These are phyloP conservation scores for Ciconia maguari DNA, from an alignment of 2,113 vertebrate species.

Conservation along the genomic window DNA sequence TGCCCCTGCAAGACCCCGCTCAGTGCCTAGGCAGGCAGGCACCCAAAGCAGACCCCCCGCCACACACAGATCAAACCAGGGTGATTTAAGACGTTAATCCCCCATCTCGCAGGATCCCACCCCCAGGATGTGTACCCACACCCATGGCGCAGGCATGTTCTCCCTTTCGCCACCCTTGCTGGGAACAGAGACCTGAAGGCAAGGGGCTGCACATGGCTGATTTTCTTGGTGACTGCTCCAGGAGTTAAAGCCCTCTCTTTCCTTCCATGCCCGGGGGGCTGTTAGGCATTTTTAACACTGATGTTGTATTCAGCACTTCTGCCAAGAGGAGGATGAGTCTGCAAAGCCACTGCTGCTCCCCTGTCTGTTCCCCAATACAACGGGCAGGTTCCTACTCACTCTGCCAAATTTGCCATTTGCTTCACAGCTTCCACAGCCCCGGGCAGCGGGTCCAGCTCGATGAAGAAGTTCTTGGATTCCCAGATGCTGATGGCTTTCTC, in stretches of 20 bases:
- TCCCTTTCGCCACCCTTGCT: neutral
- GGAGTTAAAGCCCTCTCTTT: neutral
- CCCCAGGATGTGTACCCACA: neutral
- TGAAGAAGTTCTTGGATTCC: conserved; percentile 93
- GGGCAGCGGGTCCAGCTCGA: conserved; percentile 88
- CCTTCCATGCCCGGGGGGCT: neutral
- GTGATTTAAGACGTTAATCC: neutral
- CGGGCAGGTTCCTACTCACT: conserved; percentile 72
- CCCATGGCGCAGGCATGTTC: fast-evolving
- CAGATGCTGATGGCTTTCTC: conserved; percentile 95
- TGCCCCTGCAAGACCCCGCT: neutral
- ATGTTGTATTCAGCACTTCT: neutral
- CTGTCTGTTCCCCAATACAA: fast-evolving
- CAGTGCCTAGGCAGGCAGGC: neutral
- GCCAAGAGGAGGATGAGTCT: neutral
- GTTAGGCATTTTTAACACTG: neutral
- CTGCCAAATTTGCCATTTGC: conserved; percentile 88
- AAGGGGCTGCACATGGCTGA: neutral
- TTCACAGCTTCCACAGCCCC: conserved; percentile 92
- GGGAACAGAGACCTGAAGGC: neutral
- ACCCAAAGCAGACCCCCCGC: neutral
- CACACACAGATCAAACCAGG: neutral
- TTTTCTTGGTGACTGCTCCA: neutral
- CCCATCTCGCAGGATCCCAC: neutral
- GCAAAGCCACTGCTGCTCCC: neutral